A percentile compares a stretch with the other conserved stretches of the same genome.
Conservation (phyloP, 37 sponge, comb jelly and placozoan species). For the Theonella swinhoei region DNA sequence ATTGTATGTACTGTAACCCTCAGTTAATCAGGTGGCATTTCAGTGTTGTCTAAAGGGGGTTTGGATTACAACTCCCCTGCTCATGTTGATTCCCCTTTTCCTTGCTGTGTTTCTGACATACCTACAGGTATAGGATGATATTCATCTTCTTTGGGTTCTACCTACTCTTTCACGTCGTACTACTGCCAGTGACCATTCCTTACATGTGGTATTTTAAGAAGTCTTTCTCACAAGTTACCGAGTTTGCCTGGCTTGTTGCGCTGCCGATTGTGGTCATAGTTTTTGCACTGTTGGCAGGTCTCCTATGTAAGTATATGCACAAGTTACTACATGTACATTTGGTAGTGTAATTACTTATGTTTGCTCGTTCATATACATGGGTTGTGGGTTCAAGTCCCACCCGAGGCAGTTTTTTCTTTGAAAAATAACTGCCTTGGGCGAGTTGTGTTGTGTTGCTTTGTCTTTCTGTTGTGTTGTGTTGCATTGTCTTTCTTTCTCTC, state of each 20-base stretch:
- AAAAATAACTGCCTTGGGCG: no score
- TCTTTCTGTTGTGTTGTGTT: no score
- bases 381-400: no score
- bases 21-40: no score
- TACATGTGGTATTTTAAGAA: neutral
- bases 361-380: neutral
- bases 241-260: conserved; percentile 23
- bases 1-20: no score
- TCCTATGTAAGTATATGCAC: conserved; percentile 49
- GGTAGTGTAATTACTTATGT: neutral
- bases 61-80: no score
- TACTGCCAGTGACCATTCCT: neutral
- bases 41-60: no score
- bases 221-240: neutral
- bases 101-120: neutral
- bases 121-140: conserved; percentile 35
- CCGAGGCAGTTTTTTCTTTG: no score
- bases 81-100: neutral
- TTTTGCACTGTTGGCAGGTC: conserved; percentile 13
- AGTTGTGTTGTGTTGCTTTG: no score
- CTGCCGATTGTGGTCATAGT: conserved; percentile 10
- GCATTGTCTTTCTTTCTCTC: no score
- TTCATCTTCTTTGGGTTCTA: conserved; percentile 46
- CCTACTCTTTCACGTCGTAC: conserved; percentile 21
- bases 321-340: no score